These are phyloP conservation scores for Pyrgus malvae DNA, from an alignment of 2,888 invertebrate species.

Conservation along the genomic window DNA sequence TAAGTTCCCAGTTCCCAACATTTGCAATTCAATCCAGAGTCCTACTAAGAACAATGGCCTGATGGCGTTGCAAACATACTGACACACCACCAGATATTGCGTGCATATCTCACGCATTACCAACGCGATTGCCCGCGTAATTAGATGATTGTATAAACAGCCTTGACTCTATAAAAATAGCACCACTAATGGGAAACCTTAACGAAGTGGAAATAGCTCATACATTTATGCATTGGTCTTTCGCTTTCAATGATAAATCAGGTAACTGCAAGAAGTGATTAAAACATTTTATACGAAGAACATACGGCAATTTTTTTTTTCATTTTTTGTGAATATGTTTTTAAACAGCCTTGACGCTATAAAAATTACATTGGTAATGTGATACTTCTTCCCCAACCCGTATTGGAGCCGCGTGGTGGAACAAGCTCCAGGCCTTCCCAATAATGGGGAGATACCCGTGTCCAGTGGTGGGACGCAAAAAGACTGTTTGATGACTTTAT, in stretches of 20 bases:
- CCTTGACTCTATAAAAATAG: slow-evolving; percentile 31
- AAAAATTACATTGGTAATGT: no score
- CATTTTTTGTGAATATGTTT: no score
- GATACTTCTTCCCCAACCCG: no score
- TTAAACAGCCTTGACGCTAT: no score
- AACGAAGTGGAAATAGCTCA: background rate
- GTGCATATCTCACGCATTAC: slow-evolving; percentile 36
- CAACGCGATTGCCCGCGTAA: slow-evolving; percentile 32
- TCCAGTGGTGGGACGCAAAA: no score
- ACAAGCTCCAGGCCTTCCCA: no score
- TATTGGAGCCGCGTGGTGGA: no score
- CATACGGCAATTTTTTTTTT: no score
- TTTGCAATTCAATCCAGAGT: slow-evolving; percentile 9
- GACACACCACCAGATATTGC: slow-evolving; percentile 16
- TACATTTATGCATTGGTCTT: slow-evolving; percentile 1
- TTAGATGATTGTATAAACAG: slow-evolving; percentile 32
- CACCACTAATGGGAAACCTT: slow-evolving; percentile 20
- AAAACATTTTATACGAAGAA: no score
- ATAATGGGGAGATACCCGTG: no score
- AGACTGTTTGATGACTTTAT: slow-evolving; percentile 33
- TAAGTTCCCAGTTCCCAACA: background rate
- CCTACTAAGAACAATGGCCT: slow-evolving; percentile 42
- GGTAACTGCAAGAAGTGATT: no score
- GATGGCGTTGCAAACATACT: slow-evolving; percentile 39
- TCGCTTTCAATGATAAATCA: background rate